Evolutionary conservation across 2,797 vertebrate species (phyloP), one percentile per base, ranked within the genome.

Genomic region (Aplochiton taeniatus): DNA sequence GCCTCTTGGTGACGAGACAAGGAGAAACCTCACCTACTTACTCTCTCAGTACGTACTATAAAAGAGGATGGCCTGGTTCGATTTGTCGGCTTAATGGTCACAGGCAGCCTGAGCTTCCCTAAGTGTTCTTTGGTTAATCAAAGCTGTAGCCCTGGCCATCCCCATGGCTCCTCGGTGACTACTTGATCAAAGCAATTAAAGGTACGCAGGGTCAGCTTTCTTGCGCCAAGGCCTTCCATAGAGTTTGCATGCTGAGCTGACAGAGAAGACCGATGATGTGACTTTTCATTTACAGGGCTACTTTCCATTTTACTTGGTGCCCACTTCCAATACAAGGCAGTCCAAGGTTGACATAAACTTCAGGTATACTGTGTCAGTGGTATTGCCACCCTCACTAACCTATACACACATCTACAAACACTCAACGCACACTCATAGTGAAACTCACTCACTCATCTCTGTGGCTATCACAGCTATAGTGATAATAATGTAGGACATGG

Each of bases 131-230:
- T 64, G 73, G 82, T 55, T 74, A 78, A 69, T 60, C 66, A 55
- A 59, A 60, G 45, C 69, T 70, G 20, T 11, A 79, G 43, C 51
- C n/a, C 66, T 62, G 66, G 56, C 64, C 56, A 49, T 53, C 42
- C n/a, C 47, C 9, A 31, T 52, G 50, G 13, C 55, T 45, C 65
- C 62, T 50, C 78, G 52, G 53, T 65, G 41, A 69, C 0, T 45
- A 11, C 44, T 81, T 80, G 44, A 79, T 78, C 73, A 76, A 85
- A 85, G 64, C 58, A 82, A 74, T 72, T 77, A 82, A 82, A 76
- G 72, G 31, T 31, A 48, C 66, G 6, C 14, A 74, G n/a, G 63
- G 50, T 65, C 42, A 13, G 54, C 31, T 31, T 6, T 31, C 31
- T 31, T 2, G 31, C 31, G 6, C 6, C 2, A 6, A 31, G 31